Percentiles rank a stretch among this genome's conserved stretches.
Conservation (phyloP, 2,113 vertebrate genomes). For the Trogon melanurus region DNA sequence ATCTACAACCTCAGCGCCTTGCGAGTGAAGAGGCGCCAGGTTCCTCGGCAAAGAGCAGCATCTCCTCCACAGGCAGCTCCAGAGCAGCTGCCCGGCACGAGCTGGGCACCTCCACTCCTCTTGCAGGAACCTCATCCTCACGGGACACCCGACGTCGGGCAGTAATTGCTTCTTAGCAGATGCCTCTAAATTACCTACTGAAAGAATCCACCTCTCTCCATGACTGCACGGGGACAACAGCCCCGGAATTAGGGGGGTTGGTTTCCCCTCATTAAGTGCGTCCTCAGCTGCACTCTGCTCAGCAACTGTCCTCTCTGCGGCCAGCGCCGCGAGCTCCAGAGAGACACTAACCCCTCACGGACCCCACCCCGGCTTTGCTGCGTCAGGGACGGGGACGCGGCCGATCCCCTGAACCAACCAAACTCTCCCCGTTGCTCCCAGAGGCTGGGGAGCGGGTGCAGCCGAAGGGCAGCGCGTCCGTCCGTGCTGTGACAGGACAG, state of each 20-base stretch:
- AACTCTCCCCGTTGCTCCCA: accelerated
- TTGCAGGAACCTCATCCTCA: neutral
- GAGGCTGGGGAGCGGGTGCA: neutral
- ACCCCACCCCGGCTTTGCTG: accelerated
- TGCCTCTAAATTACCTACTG: neutral
- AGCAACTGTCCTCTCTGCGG: neutral
- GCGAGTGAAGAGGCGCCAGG: neutral
- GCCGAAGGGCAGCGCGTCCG: accelerated
- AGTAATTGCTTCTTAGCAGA: neutral
- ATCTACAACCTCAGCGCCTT: accelerated
- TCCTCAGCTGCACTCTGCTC: neutral
- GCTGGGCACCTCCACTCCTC: neutral
- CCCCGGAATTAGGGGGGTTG: neutral
- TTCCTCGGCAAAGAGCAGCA: neutral
- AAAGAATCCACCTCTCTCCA: neutral
- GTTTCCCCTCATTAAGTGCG: constrained; percentile 10
- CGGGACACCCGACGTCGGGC: accelerated
- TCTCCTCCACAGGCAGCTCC: neutral
- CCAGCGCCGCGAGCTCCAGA: neutral
- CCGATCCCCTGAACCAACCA: accelerated
- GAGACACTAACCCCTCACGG: accelerated
- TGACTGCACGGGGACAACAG: neutral
- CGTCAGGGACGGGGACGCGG: accelerated
- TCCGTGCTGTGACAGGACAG: neutral
- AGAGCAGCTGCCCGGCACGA: neutral